phyloP scores from a whole-genome alignment of 2,797 vertebrate species.

The Chelon auratus region DNA sequence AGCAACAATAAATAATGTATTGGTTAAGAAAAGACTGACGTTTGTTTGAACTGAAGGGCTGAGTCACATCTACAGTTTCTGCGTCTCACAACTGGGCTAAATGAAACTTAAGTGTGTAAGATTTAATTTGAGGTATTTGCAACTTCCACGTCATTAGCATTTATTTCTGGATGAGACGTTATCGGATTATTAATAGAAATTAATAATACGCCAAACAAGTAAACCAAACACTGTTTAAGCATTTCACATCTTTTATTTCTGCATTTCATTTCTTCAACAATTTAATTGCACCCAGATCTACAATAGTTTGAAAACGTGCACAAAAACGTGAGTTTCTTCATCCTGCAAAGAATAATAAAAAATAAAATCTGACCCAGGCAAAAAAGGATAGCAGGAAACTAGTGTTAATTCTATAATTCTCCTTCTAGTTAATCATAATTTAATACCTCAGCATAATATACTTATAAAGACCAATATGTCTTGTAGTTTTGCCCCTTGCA shows the following conservation, averaged over 20 bases:
- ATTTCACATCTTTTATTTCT: conserved; percentile 89
- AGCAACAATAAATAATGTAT: conserved; percentile 86
- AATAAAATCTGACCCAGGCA: conserved; percentile 89
- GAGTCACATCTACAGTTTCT: conserved; percentile 39
- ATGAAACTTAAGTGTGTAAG: conserved; percentile 51
- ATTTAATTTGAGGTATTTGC: too few species aligned
- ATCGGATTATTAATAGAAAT: conserved; percentile 11
- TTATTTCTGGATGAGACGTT: not conserved
- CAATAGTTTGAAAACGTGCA: conserved; percentile 90
- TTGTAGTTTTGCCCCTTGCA: conserved; percentile 83
- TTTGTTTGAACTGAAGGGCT: conserved; percentile 56
- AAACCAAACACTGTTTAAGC: conserved; percentile 64
- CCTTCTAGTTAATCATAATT: conserved; percentile 86
- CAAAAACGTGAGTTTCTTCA: conserved; percentile 88
- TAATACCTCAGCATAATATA: conserved; percentile 86
- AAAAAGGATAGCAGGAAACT: conserved; percentile 87
- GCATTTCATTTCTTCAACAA: conserved; percentile 87
- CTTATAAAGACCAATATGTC: conserved; percentile 81
- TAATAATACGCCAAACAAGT: not conserved
- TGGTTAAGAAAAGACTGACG: conserved; percentile 74
- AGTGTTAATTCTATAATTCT: conserved; percentile 88
- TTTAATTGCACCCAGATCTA: conserved; percentile 90
- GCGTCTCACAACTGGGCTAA: conserved; percentile 37
- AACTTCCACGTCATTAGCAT: too few species aligned
- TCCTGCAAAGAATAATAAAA: conserved; percentile 89